These are phyloP conservation scores for Drosophila falleni DNA, from an alignment of 2,888 invertebrate species.

Conservation along the genomic window DNA sequence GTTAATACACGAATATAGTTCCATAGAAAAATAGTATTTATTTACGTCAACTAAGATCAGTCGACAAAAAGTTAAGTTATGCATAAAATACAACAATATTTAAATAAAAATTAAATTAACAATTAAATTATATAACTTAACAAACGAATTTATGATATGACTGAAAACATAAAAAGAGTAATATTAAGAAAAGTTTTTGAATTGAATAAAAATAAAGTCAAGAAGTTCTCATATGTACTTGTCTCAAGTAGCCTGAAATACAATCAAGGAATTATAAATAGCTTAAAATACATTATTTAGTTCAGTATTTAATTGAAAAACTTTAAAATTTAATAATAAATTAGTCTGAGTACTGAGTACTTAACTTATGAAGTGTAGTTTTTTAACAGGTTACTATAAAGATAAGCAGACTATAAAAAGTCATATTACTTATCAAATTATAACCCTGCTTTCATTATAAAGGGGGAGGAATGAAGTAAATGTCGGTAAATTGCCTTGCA, in stretches of 20 bases:
- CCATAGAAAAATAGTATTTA: not conserved
- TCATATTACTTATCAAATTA: constrained; percentile 5
- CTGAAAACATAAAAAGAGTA: no score
- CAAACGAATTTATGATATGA: no score
- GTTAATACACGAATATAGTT: not conserved
- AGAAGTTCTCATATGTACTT: not conserved
- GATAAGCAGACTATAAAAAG: not conserved
- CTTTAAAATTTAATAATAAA: not conserved
- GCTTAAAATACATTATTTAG: not conserved
- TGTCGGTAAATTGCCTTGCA: not conserved
- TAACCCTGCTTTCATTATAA: not conserved
- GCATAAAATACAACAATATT: no score
- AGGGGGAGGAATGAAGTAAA: not conserved
- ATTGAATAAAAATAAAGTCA: not conserved
- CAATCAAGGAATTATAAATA: not conserved
- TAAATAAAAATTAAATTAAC: no score
- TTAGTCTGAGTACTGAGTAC: not conserved
- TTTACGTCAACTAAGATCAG: no score
- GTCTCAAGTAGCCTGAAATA: not conserved
- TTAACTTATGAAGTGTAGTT: not conserved
- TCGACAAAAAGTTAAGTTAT: no score
- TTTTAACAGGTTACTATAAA: not conserved
- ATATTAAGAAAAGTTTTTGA: no score
- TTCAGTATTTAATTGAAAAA: not conserved
- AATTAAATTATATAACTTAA: no score